These are phyloP conservation scores for Cyrtodaria siliqua DNA, from an alignment of 2,888 invertebrate genomes.

Conservation along the genomic window DNA sequence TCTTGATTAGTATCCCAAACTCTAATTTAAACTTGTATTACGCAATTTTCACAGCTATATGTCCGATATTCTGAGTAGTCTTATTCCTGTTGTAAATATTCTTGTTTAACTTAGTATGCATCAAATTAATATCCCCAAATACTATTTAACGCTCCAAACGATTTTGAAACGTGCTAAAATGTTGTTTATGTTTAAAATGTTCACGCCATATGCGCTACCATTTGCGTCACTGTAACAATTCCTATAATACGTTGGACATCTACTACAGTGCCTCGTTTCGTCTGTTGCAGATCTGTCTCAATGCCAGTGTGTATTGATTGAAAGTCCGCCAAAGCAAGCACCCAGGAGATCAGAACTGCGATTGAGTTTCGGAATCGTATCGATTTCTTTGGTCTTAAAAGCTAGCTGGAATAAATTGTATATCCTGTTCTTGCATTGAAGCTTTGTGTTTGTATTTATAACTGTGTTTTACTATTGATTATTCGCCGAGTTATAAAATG, in stretches of 20 bases:
- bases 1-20: too few relatives aligned
- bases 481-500: not conserved
- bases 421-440: too few relatives aligned
- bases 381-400: slow-evolving; percentile 1
- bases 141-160: too few relatives aligned
- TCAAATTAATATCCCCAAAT: too few relatives aligned
- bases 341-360: slow-evolving; percentile 22
- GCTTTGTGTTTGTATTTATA: too few relatives aligned
- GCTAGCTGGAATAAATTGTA: too few relatives aligned
- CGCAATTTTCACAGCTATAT: too few relatives aligned
- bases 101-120: too few relatives aligned
- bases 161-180: not conserved
- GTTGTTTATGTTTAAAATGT: slow-evolving; percentile 7
- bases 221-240: slow-evolving; percentile 2
- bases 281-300: slow-evolving; percentile 42
- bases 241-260: slow-evolving; percentile 1
- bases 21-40: too few relatives aligned
- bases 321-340: slow-evolving; percentile 30
- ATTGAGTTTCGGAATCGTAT: slow-evolving; percentile 29
- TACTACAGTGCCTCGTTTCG: slow-evolving; percentile 16
- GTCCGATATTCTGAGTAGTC: too few relatives aligned
- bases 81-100: too few relatives aligned
- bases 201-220: slow-evolving; percentile 11
- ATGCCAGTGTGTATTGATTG: slow-evolving; percentile 48
- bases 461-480: too few relatives aligned